Evolutionary conservation across 2,888 invertebrate genomes (phyloP).

Genomic region (Ypsolopha scabrella): DNA sequence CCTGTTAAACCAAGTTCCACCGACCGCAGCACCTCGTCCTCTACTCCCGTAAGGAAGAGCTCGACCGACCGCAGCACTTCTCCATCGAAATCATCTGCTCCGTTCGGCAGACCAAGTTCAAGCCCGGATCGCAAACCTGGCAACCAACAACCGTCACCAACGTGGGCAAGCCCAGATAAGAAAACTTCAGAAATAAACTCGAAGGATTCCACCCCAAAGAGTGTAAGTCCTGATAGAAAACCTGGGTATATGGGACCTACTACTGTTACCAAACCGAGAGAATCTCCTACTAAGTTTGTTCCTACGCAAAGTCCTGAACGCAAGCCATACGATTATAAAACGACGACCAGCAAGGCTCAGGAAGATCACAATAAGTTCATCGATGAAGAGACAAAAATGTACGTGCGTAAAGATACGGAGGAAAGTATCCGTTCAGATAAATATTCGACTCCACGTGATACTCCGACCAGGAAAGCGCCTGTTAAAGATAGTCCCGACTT

Average conservation of each 20-base stretch:
- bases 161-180: conserved; percentile 24
- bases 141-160: conserved; percentile 5
- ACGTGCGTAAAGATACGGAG: conserved; percentile 24
- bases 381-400: conserved; percentile 54
- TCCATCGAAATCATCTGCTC: conserved; percentile 13
- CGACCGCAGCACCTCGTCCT: neutral
- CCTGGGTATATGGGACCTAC: conserved; percentile 43
- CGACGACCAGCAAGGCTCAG: conserved; percentile 18
- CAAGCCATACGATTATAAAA: conserved; percentile 13
- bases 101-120: conserved; percentile 7
- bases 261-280: conserved; percentile 20
- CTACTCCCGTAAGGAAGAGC: no score
- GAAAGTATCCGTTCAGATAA: conserved; percentile 11
- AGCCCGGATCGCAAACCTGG: neutral
- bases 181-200: conserved; percentile 12
- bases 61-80: no score
- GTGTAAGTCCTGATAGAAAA: conserved; percentile 24
- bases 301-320: conserved; percentile 22
- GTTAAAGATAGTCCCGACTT: conserved; percentile 14
- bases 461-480: conserved; percentile 21
- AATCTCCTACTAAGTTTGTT: conserved; percentile 15
- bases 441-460: conserved; percentile 10
- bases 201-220: conserved; percentile 2
- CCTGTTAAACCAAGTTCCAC: no score
- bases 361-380: conserved; percentile 49